Conservation (phyloP, 2,888 invertebrate genomes). For the Drosophila koepferae region DNA sequence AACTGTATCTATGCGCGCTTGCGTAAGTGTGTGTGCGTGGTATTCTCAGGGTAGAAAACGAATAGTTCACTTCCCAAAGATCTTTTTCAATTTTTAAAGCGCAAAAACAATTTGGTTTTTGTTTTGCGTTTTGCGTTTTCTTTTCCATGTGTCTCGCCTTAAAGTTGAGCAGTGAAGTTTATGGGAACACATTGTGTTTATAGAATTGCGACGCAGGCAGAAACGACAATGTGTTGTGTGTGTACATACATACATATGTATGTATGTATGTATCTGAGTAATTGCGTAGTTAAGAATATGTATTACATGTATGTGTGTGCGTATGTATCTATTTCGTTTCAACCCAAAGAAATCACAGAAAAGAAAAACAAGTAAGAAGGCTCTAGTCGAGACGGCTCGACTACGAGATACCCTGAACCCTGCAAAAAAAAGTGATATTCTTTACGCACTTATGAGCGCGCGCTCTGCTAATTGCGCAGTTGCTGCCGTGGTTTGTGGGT, state of each 20-base stretch:
- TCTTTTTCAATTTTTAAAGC: constrained; percentile 19
- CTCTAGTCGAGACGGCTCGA: no score
- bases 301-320: not conserved
- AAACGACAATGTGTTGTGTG: not conserved
- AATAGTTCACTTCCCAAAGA: constrained; percentile 6
- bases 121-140: not conserved
- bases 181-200: not conserved
- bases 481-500: no score
- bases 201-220: not conserved
- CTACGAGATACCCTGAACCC: no score
- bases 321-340: not conserved
- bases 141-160: constrained; percentile 3
- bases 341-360: no score
- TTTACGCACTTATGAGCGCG: no score
- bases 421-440: no score
- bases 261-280: not conserved
- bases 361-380: no score
- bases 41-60: constrained; percentile 23
- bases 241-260: no score
- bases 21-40: constrained; percentile 31
- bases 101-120: not conserved
- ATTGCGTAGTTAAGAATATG: not conserved
- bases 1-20: constrained; percentile 27
- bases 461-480: no score
- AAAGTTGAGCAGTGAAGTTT: not conserved